These are phyloP conservation scores for Heliconius charithonia DNA, from an alignment of 2,888 invertebrate genomes.

Conservation along the genomic window DNA sequence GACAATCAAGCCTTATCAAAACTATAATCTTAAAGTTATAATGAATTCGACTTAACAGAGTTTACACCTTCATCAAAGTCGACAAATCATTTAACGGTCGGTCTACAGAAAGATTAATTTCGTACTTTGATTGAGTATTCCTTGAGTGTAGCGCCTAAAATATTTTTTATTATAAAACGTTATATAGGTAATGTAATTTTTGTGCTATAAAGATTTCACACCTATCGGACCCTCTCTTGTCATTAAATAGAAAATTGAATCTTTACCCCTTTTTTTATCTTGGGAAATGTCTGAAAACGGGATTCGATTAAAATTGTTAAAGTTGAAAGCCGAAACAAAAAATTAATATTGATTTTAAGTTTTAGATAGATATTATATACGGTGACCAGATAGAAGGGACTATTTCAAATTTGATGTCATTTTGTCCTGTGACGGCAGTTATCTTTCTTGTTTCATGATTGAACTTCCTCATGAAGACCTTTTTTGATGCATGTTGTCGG, in stretches of 20 bases:
- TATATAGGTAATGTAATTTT: conserved; percentile 25
- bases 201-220: conserved; percentile 31
- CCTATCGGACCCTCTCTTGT: conserved; percentile 32
- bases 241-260: conserved; percentile 47
- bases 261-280: conserved; percentile 39
- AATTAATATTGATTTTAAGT: background rate
- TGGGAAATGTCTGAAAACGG: conserved; percentile 16
- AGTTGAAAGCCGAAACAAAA: background rate
- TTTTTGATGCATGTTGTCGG: background rate
- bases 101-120: background rate
- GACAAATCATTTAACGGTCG: conserved; percentile 16
- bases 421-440: background rate
- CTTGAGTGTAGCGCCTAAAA: conserved; percentile 9
- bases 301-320: conserved; percentile 17
- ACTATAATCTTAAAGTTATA: conserved; percentile 10
- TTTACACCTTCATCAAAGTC: conserved; percentile 10
- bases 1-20: background rate
- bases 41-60: conserved; percentile 7
- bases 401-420: background rate
- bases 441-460: background rate
- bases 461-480: no score
- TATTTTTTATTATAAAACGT: conserved; percentile 30
- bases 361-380: background rate
- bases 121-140: conserved; percentile 26
- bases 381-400: background rate